Evolutionary conservation across 2,797 vertebrate species (phyloP), one percentile per base, ranked within the genome.

Genomic region (Myotis findleyi): DNA sequence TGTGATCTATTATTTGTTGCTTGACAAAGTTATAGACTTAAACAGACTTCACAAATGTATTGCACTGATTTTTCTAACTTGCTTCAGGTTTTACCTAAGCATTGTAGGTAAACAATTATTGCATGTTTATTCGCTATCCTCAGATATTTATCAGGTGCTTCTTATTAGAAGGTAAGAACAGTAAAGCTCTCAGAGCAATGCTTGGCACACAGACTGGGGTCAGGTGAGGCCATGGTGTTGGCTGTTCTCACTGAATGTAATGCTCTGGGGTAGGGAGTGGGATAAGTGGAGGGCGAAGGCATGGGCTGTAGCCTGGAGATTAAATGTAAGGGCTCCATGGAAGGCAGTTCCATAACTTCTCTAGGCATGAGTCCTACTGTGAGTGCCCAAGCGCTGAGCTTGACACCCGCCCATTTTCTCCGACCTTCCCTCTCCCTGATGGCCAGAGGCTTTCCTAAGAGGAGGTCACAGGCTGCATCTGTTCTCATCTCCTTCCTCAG

Each of bases 81-180:
- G 47, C 17, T 84, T 95, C 79, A 79, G 36, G 57, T 89, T 84
- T 94, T 81, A 41, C n/a, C 16, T 82, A 64, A 93, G 64, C 10
- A 68, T 91, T 85, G 23, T n/a, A 82, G 62, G 25, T 71, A 49
- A 72, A 86, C 27, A 55, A 72, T 21, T 76, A 16, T 84, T 81
- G 23, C 33, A 12, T 49, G 41, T 73, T 89, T 80, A 73, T 75
- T 53, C 5, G 27, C 8, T 80, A 75, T 5, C 7, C 38, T 69
- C 53, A 49, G 38, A 80, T 72, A 68, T 66, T 36, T 75, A 51
- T 47, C 7, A 21, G 83, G 55, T 3, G 72, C 64, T 44, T 84
- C 76, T 79, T 66, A 9, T 41, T 38, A 41, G 82, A 73, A 62
- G 55, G 79, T 57, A 17, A 55, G 33, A 77, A 55, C 17, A 3